phyloP scores from a whole-genome alignment of 2,888 invertebrate species.

The Phalangium opilio region DNA sequence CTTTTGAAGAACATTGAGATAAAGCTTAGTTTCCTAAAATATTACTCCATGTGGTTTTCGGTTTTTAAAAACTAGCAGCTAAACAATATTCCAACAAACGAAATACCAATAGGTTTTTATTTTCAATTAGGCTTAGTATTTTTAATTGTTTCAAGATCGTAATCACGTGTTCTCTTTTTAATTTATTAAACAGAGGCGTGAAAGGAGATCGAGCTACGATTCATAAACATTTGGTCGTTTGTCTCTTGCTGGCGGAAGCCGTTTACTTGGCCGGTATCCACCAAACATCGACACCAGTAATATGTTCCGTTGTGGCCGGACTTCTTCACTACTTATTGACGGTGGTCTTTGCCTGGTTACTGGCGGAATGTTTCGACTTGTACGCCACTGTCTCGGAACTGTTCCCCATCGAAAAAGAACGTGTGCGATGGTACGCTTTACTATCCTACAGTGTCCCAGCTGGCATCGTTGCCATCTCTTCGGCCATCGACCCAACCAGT shows the following conservation, averaged over 20 bases:
- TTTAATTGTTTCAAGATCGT: neutral
- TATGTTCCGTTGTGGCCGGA: constrained; percentile 77
- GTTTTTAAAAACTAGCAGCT: too few species aligned
- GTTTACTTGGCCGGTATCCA: constrained; percentile 80
- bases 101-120: neutral
- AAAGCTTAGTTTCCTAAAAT: too few species aligned
- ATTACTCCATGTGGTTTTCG: too few species aligned
- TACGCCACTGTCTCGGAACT: constrained; percentile 90
- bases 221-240: constrained; percentile 87
- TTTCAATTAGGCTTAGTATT: neutral
- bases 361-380: constrained; percentile 88
- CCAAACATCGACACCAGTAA: constrained; percentile 63
- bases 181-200: constrained; percentile 4
- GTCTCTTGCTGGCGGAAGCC: constrained; percentile 75
- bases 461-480: constrained; percentile 61
- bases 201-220: constrained; percentile 70
- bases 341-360: constrained; percentile 89
- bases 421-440: constrained; percentile 76
- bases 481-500: constrained; percentile 61
- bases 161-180: neutral
- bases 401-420: constrained; percentile 73
- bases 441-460: constrained; percentile 71
- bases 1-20: too few species aligned
- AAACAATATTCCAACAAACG: too few species aligned
- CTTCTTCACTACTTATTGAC: constrained; percentile 62